Evolutionary conservation across 53 echinoderm and acorn worm genomes (phyloP), one percentile per base, ranked within the genome.

Genomic region (Henricia sp.): DNA sequence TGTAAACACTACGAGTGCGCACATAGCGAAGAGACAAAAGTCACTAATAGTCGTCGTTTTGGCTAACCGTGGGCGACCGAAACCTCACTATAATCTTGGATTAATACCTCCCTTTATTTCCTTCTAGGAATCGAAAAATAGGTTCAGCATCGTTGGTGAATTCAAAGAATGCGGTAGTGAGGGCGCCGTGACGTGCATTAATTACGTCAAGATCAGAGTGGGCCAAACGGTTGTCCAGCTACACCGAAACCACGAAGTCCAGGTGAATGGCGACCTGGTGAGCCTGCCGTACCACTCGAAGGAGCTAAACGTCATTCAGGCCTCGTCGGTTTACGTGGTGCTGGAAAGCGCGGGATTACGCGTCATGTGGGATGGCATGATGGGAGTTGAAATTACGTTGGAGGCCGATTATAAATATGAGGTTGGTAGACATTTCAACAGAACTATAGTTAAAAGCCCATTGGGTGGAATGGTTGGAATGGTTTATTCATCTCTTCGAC

Each of bases 121-220:
- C n/a, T 12, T 59, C 8, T 25, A 57, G 77, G 77, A 57, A 34
- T 19, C 20, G 10, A 57, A 56, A 76, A 39, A 40, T 25, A 54
- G 24, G 21, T 70, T 84, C 48, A 68, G 38, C 38, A 28, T 84
- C 3, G 57, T 41, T 0, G 84, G 53, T 24, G 53, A 71, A 55
- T 71, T 84, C 14, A 56, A 28, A 1, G 54, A 84, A 12, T 84
- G 84, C 20, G 84, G 84, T n/a, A 84, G 84, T 30, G 71, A 56
- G 13, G 84, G 84, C 14, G 33, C 71, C 12, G 52, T 84, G 33
- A 54, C 51, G 11, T 84, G 84, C 24, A 3, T 71, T 17, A 69
- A 23, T 33, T 84, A 68, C 40, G 28, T 84, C 41, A 71, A 56
- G 57, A 54, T 84, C 14, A 39, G 27, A 1, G 84, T 84, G 38